Base-by-base conservation (phyloP, 2,797 vertebrate species). In the Parauchenoglanis punctatus region DNA sequence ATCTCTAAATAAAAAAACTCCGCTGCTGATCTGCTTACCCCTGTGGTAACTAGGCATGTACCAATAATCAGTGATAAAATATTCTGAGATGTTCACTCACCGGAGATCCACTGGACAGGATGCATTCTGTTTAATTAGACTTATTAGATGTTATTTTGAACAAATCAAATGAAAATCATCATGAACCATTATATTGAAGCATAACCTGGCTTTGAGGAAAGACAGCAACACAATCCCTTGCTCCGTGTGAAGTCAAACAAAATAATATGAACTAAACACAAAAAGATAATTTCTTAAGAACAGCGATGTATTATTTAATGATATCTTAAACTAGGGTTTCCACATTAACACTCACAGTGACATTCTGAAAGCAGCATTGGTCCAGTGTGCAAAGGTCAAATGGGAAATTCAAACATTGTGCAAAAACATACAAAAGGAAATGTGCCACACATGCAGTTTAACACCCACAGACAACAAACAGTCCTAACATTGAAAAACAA, bases 341-440 rank as follows among this genome's bases (percentile, higher is more conserved):
- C 40, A 40, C 40, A 40, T 40, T 49, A 49, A 25, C 61, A 44
- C 61, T 70, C 17, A 13, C 3, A 1, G 6, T 2, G 40, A 49
- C 5, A 31, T 83, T 76, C 1, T 46, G 49, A 73, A 81, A 81
- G 85, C 81, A 88, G 63, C 72, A 8, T 63, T 40, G 23, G 35
- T 63, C 40, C 59, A 28, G 80, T 4, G 63, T 75, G 56, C 70
- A 83, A 87, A 84, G 73, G 73, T 76, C 44, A 84, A 67, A 67
- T 0, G 7, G 28, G 31, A 75, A 73, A 83, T 70, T 35, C 56
- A 84, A 87, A 86, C 81, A 81, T 61, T 83, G 84, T 63, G 78
- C 73, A 85, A 35, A 88, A 78, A 52, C 20, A 25, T 44, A n/a
- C 20, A 46, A n/a, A 44, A 40, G 56, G 56, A 40, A 25, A 23